Conservation (phyloP, 2,113 vertebrate genomes). For the Neolamprologus sp. region DNA sequence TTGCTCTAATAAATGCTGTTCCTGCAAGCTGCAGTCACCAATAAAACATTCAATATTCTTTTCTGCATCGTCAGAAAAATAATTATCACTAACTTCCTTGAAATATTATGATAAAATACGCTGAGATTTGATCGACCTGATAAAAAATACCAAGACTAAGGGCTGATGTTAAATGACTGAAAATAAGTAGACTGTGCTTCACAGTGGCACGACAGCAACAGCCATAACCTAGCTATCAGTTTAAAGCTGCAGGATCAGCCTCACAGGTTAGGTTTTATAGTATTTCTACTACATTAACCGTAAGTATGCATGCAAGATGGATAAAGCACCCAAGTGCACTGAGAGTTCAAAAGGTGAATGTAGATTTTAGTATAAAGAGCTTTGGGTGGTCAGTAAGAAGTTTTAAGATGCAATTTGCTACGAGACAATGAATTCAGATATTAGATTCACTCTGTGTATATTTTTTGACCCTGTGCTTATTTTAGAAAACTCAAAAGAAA, state of each 20-base stretch:
- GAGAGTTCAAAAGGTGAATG: neutral
- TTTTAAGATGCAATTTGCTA: neutral
- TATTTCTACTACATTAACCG: neutral
- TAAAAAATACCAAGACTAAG: neutral
- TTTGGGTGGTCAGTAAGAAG: neutral
- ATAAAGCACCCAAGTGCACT: neutral
- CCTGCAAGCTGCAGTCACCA: neutral
- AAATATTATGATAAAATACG: neutral
- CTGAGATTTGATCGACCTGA: neutral
- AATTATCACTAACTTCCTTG: neutral
- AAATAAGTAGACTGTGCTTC: neutral
- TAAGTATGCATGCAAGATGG: neutral
- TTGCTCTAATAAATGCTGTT: neutral
- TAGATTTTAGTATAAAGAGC: neutral
- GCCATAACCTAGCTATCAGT: neutral
- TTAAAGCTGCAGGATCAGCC: neutral
- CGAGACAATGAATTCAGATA: neutral
- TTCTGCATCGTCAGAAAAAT: neutral
- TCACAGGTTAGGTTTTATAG: neutral
- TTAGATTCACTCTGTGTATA: neutral
- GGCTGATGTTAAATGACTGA: neutral
- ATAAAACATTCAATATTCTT: neutral
- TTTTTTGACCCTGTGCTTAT: neutral
- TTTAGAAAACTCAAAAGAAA: neutral
- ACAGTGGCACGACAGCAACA: neutral